Percentiles rank a stretch among this genome's conserved stretches.
These are phyloP conservation scores for Nesidiocoris tenuis DNA, from an alignment of 2,888 invertebrate species.

Conservation along the genomic window DNA sequence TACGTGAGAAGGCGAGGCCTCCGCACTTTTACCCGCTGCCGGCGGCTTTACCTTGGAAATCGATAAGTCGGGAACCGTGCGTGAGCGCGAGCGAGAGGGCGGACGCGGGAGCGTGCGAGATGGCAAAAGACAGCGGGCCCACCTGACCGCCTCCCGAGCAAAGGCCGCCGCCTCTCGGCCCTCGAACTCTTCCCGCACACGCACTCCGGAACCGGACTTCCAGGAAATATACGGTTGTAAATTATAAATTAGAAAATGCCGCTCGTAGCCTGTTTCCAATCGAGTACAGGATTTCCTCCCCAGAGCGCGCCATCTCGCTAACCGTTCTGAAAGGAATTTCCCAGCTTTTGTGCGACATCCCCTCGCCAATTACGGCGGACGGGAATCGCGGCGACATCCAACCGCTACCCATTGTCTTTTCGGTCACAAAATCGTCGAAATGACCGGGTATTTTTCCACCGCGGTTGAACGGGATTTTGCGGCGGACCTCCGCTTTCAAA, in stretches of 20 bases:
- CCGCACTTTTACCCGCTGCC: background rate
- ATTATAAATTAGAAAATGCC: conserved; percentile 39
- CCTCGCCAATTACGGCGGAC: background rate
- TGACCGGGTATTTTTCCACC: background rate
- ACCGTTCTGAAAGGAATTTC: background rate
- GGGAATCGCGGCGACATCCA: background rate
- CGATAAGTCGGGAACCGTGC: background rate
- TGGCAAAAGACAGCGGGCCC: background rate
- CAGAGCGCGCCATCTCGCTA: background rate
- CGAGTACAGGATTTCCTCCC: background rate
- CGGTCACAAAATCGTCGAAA: background rate
- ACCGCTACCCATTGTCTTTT: background rate
- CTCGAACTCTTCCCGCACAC: conserved; percentile 6
- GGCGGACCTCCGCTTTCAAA: too few species aligned
- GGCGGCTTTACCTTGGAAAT: background rate
- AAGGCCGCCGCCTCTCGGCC: background rate
- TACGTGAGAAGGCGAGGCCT: background rate
- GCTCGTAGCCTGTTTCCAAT: background rate
- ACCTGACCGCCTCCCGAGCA: background rate
- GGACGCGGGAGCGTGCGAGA: background rate
- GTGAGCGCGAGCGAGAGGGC: background rate
- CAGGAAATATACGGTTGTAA: conserved; percentile 41
- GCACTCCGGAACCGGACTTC: conserved; percentile 43
- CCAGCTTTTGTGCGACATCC: background rate
- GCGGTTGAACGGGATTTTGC: background rate